Conservation (phyloP, 2,888 invertebrate species). For the Cheilosia vernalis region DNA sequence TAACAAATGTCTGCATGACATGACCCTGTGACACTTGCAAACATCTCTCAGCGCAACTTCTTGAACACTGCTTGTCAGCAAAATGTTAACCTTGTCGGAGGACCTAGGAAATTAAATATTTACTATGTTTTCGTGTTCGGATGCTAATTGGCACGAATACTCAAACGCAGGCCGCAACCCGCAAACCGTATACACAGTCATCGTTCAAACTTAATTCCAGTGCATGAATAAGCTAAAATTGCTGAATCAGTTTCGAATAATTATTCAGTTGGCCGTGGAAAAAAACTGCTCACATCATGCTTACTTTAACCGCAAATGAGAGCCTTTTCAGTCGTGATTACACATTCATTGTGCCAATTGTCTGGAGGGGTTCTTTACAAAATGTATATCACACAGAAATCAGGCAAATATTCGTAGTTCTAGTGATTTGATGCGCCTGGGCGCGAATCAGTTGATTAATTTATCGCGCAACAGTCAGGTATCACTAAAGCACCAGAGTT, state of each 20-base stretch:
- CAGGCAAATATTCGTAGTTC: neutral
- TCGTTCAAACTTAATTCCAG: slow-evolving; percentile 39
- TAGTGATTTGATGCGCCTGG: neutral
- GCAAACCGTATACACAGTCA: slow-evolving; percentile 30
- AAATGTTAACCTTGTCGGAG: slow-evolving; percentile 25
- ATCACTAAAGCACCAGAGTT: slow-evolving; percentile 3
- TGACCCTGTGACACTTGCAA: slow-evolving; percentile 9
- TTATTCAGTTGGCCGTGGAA: slow-evolving; percentile 29
- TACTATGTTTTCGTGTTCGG: slow-evolving; percentile 30
- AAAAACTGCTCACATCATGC: neutral
- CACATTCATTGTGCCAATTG: slow-evolving; percentile 40
- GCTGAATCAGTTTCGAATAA: slow-evolving; percentile 54
- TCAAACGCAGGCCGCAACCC: neutral
- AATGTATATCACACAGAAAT: slow-evolving; percentile 14
- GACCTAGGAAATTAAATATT: slow-evolving; percentile 39
- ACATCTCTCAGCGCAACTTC: neutral
- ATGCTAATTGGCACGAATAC: slow-evolving; percentile 27
- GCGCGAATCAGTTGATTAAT: slow-evolving; percentile 28
- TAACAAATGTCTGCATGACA: slow-evolving; percentile 22
- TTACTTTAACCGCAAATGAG: neutral
- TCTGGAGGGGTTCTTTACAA: neutral
- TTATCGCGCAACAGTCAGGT: slow-evolving; percentile 7
- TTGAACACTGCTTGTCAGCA: slow-evolving; percentile 8
- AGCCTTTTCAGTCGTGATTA: slow-evolving; percentile 32
- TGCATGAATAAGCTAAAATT: slow-evolving; percentile 39